Base-by-base conservation (phyloP, 1,140 invertebrate genomes). In the Delia radicum region DNA sequence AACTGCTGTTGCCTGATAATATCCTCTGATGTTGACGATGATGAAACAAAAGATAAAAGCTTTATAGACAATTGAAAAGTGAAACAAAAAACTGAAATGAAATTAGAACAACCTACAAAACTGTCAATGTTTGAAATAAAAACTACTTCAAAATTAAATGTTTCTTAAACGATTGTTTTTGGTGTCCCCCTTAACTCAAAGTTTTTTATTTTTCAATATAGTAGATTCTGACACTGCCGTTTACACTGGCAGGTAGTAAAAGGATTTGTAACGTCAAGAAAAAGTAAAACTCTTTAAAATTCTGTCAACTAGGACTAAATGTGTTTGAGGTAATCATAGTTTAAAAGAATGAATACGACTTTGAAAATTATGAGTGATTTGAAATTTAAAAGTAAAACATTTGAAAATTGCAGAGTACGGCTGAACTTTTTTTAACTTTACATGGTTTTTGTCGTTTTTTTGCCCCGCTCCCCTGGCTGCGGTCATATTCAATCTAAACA, bases 241-340 rank as follows among this genome's bases (percentile, higher is more conserved):
- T 55, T 55, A 55, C 46, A 15, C 21, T 55, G 18, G 21, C 18
- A 18, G 46, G n/a, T 55, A 8, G n/a, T 55, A 55, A 55, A 55
- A 55, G 48, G 48, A 55, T 55, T 55, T 55, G 48, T n/a, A 7
- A 55, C 46, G 46, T 3, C 4, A 55, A 31, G 29, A 69, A 69
- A 31, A 69, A 37, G 37, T 21, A 33, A 33, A 37, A 26, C 29
- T 29, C 62, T 29, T 65, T 65, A 28, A 65, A 15, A 65, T 13
- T 65, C 62, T 65, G 62, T 65, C 62, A 65, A 27, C 62, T 65
- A 29, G 62, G 62, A 27, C 28, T 65, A 65, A 65, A 65, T 28
- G 62, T 65, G 26, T 65, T 65, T 13, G 27, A 29, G 62, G n/a
- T n/a, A n/a, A n/a, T n/a, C n/a, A n/a, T n/a, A n/a, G n/a, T n/a